Evolutionary conservation across 2,113 vertebrate species (phyloP).

Genomic region (Mandrillus leucophaeus): DNA sequence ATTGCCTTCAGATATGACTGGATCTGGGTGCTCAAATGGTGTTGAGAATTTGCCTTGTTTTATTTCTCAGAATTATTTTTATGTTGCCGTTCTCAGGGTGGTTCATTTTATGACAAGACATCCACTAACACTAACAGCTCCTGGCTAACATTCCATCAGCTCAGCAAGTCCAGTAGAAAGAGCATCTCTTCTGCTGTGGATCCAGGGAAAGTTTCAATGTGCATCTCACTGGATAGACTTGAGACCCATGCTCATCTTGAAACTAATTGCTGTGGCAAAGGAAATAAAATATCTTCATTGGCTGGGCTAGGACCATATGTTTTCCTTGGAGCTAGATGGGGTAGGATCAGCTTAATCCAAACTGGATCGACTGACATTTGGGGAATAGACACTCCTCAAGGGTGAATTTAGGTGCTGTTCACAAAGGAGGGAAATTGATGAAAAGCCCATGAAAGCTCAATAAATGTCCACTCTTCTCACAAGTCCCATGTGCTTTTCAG

Average conservation of each 20-base stretch:
- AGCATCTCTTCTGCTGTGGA: background rate
- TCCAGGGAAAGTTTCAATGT: background rate
- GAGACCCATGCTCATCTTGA: background rate
- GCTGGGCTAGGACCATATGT: background rate
- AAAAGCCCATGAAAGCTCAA: background rate
- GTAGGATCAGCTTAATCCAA: background rate
- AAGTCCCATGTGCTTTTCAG: background rate
- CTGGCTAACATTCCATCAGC: background rate
- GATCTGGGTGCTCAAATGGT: background rate
- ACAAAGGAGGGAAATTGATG: background rate
- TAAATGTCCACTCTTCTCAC: background rate
- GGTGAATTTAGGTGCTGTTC: background rate
- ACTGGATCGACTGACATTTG: background rate
- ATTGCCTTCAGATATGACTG: background rate
- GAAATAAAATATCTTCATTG: background rate
- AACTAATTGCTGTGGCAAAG: background rate
- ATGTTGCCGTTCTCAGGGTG: background rate
- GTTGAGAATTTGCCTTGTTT: background rate
- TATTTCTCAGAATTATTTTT: background rate
- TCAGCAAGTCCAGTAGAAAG: background rate
- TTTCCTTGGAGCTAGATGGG: background rate
- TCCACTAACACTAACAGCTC: background rate
- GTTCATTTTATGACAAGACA: constrained; percentile 1
- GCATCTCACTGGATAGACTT: background rate
- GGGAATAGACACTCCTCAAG: background rate